Evolutionary conservation across 2,888 invertebrate species (phyloP), one percentile per base, ranked within the genome.

Genomic region (Eupithecia centaureata): DNA sequence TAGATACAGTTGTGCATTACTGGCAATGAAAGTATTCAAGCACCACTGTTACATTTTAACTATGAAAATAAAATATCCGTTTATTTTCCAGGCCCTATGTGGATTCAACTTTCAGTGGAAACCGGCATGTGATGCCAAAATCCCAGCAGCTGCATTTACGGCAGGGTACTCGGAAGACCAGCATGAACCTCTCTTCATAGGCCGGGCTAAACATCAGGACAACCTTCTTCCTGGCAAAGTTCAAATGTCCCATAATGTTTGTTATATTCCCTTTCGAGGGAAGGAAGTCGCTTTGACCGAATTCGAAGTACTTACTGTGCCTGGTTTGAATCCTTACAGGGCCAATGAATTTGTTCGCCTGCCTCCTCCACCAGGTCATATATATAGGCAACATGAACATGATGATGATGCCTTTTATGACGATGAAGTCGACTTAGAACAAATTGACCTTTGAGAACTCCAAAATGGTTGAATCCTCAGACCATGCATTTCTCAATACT

Each of bases 341-440:
- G 58, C 52, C 8, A 63, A 63, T 30, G 13, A 59, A 51, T 47
- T 27, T 25, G 1, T 64, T 32, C 13, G 25, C 27, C 52, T 27
- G 15, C 27, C 27, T 15, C 8, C 2, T 27, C 5, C 4, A 47
- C 27, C 30, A 28, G 51, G 57, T 10, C n/a, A n/a, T n/a, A n/a
- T n/a, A n/a, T n/a, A n/a, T n/a, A n/a, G n/a, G n/a, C n/a, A n/a
- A n/a, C 22, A 32, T 7, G 30, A 42, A 30, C n/a, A 67, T 60
- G 70, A 71, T 15, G 72, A 72, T 15, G 74, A 22, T 28, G n/a
- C n/a, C n/a, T 2, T 10, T 35, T 22, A 76, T 61, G 67, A 47
- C 15, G 51, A 52, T 22, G 47, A n/a, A n/a, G n/a, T n/a, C n/a
- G n/a, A n/a, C n/a, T n/a, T n/a, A n/a, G n/a, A n/a, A n/a, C n/a